Conservation (phyloP, 2,888 invertebrate genomes). For the Villa cingulata region DNA sequence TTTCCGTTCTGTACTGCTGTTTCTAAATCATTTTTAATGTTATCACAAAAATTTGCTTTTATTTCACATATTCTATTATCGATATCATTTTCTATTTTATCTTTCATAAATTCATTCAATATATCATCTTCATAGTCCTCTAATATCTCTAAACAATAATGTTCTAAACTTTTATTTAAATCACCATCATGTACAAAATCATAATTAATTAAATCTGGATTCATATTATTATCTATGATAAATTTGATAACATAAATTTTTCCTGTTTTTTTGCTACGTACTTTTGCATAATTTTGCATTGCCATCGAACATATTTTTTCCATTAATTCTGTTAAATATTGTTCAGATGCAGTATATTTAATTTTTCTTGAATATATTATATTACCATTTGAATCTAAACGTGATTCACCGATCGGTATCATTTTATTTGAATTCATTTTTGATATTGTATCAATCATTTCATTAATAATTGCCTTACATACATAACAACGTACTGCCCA, state of each 20-base stretch:
- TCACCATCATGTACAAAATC: conserved; percentile 76
- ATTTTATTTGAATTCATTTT: conserved; percentile 65
- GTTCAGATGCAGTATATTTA: conserved; percentile 63
- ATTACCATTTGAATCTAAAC: conserved; percentile 71
- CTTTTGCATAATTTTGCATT: conserved; percentile 83
- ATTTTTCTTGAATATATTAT: conserved; percentile 58
- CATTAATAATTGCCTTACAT: conserved; percentile 62
- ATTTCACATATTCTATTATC: conserved; percentile 41
- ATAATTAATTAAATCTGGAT: conserved; percentile 56
- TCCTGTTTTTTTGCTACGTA: conserved; percentile 60
- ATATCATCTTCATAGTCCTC: conserved; percentile 31
- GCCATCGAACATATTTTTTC: conserved; percentile 85
- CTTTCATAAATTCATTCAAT: conserved; percentile 29
- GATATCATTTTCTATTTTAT: conserved; percentile 31
- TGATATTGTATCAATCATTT: conserved; percentile 56
- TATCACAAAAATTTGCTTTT: conserved; percentile 38
- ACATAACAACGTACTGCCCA: conserved; percentile 35
- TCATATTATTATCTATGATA: conserved; percentile 54
- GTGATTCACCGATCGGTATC: conserved; percentile 73
- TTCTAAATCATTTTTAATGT: too few species aligned
- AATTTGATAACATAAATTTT: conserved; percentile 58
- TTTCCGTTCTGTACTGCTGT: too few species aligned
- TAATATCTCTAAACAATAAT: conserved; percentile 42
- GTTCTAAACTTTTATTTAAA: conserved; percentile 71
- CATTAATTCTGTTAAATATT: conserved; percentile 69